Evolutionary conservation across 2,113 vertebrate species (phyloP), one percentile per base, ranked within the genome.

Genomic region (Irena cyanogastra): DNA sequence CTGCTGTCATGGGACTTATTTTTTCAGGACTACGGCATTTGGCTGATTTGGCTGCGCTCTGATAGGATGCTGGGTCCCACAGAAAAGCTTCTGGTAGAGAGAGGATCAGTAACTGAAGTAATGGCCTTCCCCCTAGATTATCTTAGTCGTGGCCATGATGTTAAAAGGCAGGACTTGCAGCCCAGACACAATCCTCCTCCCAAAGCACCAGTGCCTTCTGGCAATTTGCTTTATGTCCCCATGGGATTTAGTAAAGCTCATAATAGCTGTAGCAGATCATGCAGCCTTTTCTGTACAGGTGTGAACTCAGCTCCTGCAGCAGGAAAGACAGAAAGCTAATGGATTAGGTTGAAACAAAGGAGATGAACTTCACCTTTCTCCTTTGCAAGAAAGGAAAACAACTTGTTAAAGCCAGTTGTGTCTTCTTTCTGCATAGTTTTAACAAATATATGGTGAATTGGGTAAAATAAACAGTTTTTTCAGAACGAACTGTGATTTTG

Each of bases 221-320:
- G 23, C 30, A 84, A 54, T 75, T 49, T 75, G 31, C 44, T 45
- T 3, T 27, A 27, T 6, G 3, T 65, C 18, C 27, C 9, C 4
- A 3, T 0, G 2, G 39, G 56, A 44, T 66, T 75, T 81, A 50
- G 19, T n/a, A 77, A 3, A 8, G 22, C 16, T 69, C 3, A 1
- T 6, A 41, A 31, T 35, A 79, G 30, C 47, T 61, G 26, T 24
- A 85, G 31, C 47, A 39, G 74, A 18, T 66, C 37, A 49, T 19
- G 5, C 10, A 60, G 52, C 57, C 52, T 66, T 63, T 65, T 80
- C 81, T 83, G 37, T 35, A 26, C 21, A 33, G 16, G 23, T 76
- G 49, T 42, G 20, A 74, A 45, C 42, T 80, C 16, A 22, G 57
- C 18, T 87, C 15, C 45, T 1, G 1, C 10, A 23, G 24, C 12